Percentiles rank a stretch among this genome's conserved stretches.
Conservation (phyloP, 2,113 vertebrate genomes). For the Enhydra lutris region DNA sequence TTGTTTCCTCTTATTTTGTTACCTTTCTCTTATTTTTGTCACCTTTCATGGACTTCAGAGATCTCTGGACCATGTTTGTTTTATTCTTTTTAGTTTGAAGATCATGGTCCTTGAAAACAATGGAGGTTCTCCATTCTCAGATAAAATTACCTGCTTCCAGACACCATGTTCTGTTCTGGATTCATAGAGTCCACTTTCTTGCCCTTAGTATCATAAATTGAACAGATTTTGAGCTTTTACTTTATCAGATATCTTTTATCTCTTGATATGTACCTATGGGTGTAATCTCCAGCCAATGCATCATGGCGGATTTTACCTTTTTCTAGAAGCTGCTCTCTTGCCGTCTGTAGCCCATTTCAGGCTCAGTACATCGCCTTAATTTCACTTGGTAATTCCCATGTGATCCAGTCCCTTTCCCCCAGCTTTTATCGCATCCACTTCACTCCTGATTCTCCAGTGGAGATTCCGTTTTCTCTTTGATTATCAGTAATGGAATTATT, state of each 20-base stretch:
- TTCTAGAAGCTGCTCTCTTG: neutral
- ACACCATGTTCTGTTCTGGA: neutral
- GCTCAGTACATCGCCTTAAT: neutral
- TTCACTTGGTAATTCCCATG: neutral
- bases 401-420: neutral
- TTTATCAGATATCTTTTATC: neutral
- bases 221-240: slow-evolving; percentile 14
- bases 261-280: neutral
- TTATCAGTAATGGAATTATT: neutral
- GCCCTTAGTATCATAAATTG: neutral
- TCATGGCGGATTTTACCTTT: neutral
- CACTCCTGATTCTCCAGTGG: neutral
- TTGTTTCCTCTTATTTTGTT: slow-evolving; percentile 1
- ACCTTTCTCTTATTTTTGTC: neutral
- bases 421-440: neutral
- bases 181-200: neutral
- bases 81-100: slow-evolving; percentile 47
- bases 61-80: slow-evolving; percentile 9
- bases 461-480: neutral
- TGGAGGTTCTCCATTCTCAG: neutral
- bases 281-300: neutral
- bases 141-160: neutral
- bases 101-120: slow-evolving; percentile 35
- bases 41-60: slow-evolving; percentile 9
- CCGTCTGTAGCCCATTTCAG: neutral